These are phyloP conservation scores for Anthoscopus minutus DNA, from an alignment of 2,113 vertebrate genomes.

Conservation along the genomic window DNA sequence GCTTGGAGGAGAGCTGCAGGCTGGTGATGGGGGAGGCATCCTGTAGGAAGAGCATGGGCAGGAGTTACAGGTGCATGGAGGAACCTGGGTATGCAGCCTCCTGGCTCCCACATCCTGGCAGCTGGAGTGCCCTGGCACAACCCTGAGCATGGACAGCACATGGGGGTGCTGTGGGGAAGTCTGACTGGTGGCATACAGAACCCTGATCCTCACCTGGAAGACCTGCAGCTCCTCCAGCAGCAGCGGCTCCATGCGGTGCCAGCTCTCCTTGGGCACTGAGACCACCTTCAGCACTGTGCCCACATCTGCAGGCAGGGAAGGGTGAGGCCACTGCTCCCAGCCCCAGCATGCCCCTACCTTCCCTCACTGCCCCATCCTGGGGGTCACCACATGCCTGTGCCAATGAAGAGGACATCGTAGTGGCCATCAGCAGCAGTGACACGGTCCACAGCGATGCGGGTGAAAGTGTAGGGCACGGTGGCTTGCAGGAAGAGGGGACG, in stretches of 20 bases:
- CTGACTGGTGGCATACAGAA: fast-evolving
- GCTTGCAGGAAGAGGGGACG: constrained; percentile 88
- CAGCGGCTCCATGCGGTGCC: constrained; percentile 85
- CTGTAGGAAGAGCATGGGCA: constrained; percentile 56
- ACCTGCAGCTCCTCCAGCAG: constrained; percentile 92
- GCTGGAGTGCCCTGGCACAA: background rate
- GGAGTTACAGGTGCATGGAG: background rate
- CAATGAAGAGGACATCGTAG: constrained; percentile 95
- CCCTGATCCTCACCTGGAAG: constrained; percentile 80
- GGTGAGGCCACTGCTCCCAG: background rate
- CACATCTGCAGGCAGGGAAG: constrained; percentile 69
- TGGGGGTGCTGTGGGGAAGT: fast-evolving
- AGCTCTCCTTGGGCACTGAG: constrained; percentile 84
- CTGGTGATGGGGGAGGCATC: constrained; percentile 83
- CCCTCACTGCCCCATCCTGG: background rate
- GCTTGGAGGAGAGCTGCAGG: constrained; percentile 94
- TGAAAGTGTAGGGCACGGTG: constrained; percentile 82
- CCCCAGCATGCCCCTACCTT: background rate
- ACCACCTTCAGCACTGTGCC: constrained; percentile 93
- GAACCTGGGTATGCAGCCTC: background rate
- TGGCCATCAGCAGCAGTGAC: constrained; percentile 88
- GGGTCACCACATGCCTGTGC: constrained; percentile 80
- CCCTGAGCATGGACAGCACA: fast-evolving
- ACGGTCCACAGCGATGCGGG: constrained; percentile 84
- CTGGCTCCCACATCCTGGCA: background rate